Evolutionary conservation across 1,140 invertebrate genomes (phyloP).

Genomic region (Drosophila oshimai): DNA sequence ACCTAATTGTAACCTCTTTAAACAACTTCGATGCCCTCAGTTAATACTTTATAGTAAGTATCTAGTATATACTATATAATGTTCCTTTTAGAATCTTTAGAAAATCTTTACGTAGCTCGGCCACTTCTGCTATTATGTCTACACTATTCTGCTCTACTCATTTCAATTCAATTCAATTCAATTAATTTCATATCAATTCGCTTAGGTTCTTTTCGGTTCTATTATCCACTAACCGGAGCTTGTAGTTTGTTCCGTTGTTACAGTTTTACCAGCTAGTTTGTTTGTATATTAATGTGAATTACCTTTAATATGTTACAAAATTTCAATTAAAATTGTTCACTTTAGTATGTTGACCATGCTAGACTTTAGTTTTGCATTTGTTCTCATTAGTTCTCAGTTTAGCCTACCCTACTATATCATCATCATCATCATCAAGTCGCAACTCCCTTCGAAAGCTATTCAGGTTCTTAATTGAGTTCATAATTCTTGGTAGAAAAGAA

Average conservation of each 20-base stretch:
- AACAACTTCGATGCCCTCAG: slow-evolving; percentile 69
- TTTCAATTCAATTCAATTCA: slow-evolving; percentile 8
- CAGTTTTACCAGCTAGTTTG: slow-evolving; percentile 25
- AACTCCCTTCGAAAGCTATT: slow-evolving; percentile 66
- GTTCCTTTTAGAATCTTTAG: slow-evolving; percentile 74
- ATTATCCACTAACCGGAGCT: slow-evolving; percentile 11
- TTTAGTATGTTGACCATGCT: slow-evolving; percentile 27
- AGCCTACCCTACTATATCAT: slow-evolving; percentile 16
- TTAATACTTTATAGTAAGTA: slow-evolving; percentile 62
- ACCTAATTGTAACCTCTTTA: slow-evolving; percentile 17
- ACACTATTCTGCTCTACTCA: slow-evolving; percentile 28
- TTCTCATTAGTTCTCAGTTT: slow-evolving; percentile 1
- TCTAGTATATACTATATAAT: slow-evolving; percentile 64
- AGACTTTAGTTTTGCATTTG: slow-evolving; percentile 11
- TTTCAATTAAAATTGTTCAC: slow-evolving; percentile 70
- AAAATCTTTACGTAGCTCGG: slow-evolving; percentile 74
- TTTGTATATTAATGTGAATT: slow-evolving; percentile 54
- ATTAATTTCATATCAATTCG: slow-evolving; percentile 1
- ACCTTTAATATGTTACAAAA: slow-evolving; percentile 64
- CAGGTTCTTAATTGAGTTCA: slow-evolving; percentile 74
- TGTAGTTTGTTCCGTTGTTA: slow-evolving; percentile 13
- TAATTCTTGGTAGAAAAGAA: slow-evolving; percentile 54
- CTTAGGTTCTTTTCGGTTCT: slow-evolving; percentile 1
- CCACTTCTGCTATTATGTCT: slow-evolving; percentile 65
- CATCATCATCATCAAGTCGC: slow-evolving; percentile 1